A percentile compares a stretch with the other conserved stretches of the same genome.
These are phyloP conservation scores for Catharus ustulatus DNA, from an alignment of 2,797 vertebrate genomes.

Conservation along the genomic window DNA sequence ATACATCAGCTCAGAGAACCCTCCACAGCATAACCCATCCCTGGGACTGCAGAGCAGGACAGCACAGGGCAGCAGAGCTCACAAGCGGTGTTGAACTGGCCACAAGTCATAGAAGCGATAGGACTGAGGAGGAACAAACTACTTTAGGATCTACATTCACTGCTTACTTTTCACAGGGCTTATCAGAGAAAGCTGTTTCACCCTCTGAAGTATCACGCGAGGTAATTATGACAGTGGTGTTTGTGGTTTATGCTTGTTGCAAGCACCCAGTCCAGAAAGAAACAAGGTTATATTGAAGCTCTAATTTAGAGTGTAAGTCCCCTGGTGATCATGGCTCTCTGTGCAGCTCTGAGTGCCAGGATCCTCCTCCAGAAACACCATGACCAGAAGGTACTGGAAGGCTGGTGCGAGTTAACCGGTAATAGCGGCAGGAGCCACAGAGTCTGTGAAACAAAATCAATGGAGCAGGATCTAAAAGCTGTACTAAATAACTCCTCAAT, in stretches of 20 bases:
- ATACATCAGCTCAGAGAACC: background rate
- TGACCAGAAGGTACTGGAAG: background rate
- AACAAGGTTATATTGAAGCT: background rate
- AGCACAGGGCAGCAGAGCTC: background rate
- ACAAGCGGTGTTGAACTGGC: background rate
- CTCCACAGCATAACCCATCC: background rate
- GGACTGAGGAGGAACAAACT: background rate
- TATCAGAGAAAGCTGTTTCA: background rate
- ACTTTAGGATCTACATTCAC: background rate
- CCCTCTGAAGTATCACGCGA: fast-evolving
- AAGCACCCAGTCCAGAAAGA: background rate
- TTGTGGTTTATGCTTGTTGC: background rate
- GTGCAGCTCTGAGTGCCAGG: background rate
- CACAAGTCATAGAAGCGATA: background rate
- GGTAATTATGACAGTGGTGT: background rate
- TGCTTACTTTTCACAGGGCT: background rate
- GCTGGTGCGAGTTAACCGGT: background rate
- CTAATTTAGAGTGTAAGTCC: background rate
- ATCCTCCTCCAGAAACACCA: background rate
- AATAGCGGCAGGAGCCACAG: slow-evolving; percentile 2
- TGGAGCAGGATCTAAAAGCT: slow-evolving; percentile 23
- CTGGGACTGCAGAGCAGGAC: fast-evolving
- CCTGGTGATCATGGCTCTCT: background rate
- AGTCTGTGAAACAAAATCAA: slow-evolving; percentile 47
- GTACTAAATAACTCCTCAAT: slow-evolving; percentile 30